Evolutionary conservation across 1,140 invertebrate species (phyloP).

Genomic region (Helicoverpa zea): DNA sequence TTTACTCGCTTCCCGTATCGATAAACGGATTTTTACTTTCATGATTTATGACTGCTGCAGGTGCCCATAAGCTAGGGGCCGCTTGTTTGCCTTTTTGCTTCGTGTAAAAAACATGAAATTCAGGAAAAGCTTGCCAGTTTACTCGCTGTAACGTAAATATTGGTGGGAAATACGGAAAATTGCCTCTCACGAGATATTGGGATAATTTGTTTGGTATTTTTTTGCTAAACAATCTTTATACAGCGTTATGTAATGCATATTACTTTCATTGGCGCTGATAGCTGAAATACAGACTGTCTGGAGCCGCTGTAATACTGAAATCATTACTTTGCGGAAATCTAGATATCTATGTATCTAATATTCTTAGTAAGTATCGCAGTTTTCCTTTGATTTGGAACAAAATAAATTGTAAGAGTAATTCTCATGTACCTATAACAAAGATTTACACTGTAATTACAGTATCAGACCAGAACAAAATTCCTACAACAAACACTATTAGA

Average conservation of each 20-base stretch:
- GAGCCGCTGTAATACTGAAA: too few relatives aligned
- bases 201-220: neutral
- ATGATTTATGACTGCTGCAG: constrained; percentile 32
- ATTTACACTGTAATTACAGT: too few relatives aligned
- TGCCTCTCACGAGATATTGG: neutral
- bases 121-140: constrained; percentile 11
- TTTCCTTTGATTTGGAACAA: neutral
- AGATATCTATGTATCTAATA: too few relatives aligned
- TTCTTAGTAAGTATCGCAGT: too few relatives aligned
- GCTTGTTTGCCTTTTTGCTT: constrained; percentile 36
- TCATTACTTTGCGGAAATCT: too few relatives aligned
- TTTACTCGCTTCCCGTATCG: constrained; percentile 21
- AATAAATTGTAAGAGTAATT: neutral
- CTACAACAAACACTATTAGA: too few relatives aligned
- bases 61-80: constrained; percentile 1
- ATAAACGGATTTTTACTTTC: constrained; percentile 31
- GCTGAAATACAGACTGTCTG: too few relatives aligned
- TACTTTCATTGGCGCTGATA: too few relatives aligned
- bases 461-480: too few relatives aligned
- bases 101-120: constrained; percentile 33
- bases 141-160: constrained; percentile 1
- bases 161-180: neutral
- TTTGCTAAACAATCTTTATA: too few relatives aligned
- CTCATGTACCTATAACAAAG: too few relatives aligned
- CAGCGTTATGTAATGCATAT: too few relatives aligned